Base-by-base conservation (phyloP, 2,888 invertebrate genomes). In the Polyommatus icarus region DNA sequence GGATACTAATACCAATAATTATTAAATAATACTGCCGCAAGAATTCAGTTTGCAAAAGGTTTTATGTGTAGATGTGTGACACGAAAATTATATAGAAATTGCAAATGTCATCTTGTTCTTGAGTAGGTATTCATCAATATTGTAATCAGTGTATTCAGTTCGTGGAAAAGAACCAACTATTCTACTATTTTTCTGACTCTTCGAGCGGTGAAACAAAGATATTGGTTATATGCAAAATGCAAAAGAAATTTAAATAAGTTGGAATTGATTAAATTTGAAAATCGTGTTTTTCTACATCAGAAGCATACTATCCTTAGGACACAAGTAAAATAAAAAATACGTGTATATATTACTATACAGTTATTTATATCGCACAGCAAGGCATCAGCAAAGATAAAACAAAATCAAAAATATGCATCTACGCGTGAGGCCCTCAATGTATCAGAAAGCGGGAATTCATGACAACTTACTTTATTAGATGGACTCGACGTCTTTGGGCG, bases 401-500 rank as follows among this genome's bases (percentile, higher is more conserved):
- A 54, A 46, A 79, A 80, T 77, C 84, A 85, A 84, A 85, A 87
- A 86, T 85, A 86, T 71, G 82, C 79, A 87, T 83, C 88, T 85
- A 86, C 87, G 89, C 88, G 89, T 89, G 90, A 87, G 91, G 87
- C 85, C 85, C 82, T 80, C 78, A 77, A 82, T 84, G 82, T 83
- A 82, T 81, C 83, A 80, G 83, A 87, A 85, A 90, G 91, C 91
- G 90, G 89, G 89, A 91, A 90, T 84, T 82, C 72, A 79, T 84
- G 83, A 83, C 80, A 86, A 91, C 92, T 92, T 89, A 92, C 92
- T 82, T 84, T 88, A 81, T 86, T 88, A 79, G 86, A 80, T 82
- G 89, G 87, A 76, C 81, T 86, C 24, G 87, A 82, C n/a, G 87
- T 82, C 75, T 87, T 87, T 46, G 86, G 78, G 75, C 89, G 87